Conservation (phyloP, 1,140 invertebrate genomes). For the Trachymyrmex cornetzi region DNA sequence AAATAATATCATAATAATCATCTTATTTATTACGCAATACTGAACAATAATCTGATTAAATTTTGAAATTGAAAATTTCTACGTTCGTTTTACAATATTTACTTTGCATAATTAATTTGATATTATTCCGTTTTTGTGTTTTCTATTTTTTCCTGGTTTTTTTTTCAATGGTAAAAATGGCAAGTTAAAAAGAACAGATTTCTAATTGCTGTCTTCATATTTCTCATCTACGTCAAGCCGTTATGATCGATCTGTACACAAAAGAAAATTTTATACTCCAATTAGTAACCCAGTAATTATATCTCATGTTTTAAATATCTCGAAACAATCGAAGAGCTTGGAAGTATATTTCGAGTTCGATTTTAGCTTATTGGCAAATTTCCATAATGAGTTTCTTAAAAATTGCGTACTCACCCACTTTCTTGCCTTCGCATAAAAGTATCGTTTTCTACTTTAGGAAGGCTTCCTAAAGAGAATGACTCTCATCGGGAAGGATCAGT, state of each 20-base stretch:
- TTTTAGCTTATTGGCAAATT: slow-evolving; percentile 28
- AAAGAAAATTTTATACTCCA: not conserved
- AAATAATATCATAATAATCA: not conserved
- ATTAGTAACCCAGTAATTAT: no score
- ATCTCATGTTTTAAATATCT: not conserved
- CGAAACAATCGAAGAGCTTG: not conserved
- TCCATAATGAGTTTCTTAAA: slow-evolving; percentile 36
- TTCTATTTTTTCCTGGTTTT: not conserved
- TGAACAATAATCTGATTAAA: not conserved
- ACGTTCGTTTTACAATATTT: not conserved
- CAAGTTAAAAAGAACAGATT: not conserved
- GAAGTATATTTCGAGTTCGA: not conserved
- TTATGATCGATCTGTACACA: not conserved
- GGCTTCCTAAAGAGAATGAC: not conserved
- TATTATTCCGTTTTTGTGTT: not conserved
- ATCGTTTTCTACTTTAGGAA: not conserved
- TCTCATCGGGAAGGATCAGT: slow-evolving; percentile 22
- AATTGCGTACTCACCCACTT: not conserved
- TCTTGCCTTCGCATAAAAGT: not conserved
- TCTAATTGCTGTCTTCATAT: not conserved
- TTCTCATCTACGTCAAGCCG: not conserved
- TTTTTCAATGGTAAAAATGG: not conserved
- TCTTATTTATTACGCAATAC: no score
- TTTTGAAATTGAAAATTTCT: not conserved
- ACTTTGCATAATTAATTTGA: not conserved